Base-by-base conservation (phyloP, 1,140 invertebrate species). In the Drosophila bocqueti region DNA sequence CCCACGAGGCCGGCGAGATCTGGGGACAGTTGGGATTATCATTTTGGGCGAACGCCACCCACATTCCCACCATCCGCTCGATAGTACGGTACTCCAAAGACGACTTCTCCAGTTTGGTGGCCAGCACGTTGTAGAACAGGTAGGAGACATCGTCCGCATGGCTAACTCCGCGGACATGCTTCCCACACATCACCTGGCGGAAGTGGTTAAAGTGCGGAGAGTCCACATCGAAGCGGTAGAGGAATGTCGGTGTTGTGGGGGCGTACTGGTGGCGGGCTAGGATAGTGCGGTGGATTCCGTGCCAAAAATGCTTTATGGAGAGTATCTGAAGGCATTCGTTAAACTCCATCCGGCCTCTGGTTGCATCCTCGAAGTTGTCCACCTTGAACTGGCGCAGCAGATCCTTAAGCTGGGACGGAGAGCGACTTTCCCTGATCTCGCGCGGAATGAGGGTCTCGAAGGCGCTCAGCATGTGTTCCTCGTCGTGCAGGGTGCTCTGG, bases 121-220 rank as follows among this genome's bases (percentile, higher is more conserved):
- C 92, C 15, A 93, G 68, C 46, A 81, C 76, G 50, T 91, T 93
- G 67, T 94, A 93, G 76, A 96, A 96, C 11, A 96, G 61, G 83
- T 96, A 96, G 59, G 94, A 95, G 0, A 96, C 9, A 68, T 96
- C 95, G 66, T 96, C 95, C 0, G 93, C 94, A 82, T 96, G 95
- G 64, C 92, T 93, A 3, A 94, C 93, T 11, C 91, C 89, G 3
- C 84, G 72, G 3, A 83, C 68, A 38, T 87, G 80, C 13, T 54
- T 75, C 0, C 84, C 93, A 93, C 29, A 94, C 93, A 55, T 42
- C 43, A 63, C 78, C 79, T 61, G 93, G n/a, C 91, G 77, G 46
- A 65, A 79, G 55, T 83, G 67, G 73, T 93, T 93, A 15, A 71
- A 86, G 8, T 55, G 60, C 21, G 81, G 67, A 0, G 93, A 90